These are phyloP conservation scores for Lasioglossum villosulum DNA, from an alignment of 2,888 invertebrate species.

Conservation along the genomic window DNA sequence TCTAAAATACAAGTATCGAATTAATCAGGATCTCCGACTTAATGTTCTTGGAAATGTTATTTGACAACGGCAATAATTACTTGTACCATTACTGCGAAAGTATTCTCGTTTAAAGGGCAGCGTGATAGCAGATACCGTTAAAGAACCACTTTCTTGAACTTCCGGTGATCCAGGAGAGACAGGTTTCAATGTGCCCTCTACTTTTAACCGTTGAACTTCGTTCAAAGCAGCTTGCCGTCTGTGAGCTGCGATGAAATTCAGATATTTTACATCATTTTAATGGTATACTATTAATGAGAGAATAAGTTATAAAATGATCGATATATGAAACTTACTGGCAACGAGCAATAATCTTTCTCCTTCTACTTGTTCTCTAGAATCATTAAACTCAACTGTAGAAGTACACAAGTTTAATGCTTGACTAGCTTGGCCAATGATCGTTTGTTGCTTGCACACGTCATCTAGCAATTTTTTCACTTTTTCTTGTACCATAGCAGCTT, in stretches of 20 bases:
- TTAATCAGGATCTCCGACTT: background rate
- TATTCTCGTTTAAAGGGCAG: slow-evolving; percentile 95
- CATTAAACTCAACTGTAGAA: slow-evolving; percentile 94
- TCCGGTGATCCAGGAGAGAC: slow-evolving; percentile 83
- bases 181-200: slow-evolving; percentile 90
- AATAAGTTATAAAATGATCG: background rate
- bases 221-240: slow-evolving; percentile 94
- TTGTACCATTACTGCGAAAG: slow-evolving; percentile 90
- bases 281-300: slow-evolving; percentile 6
- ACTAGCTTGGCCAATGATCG: slow-evolving; percentile 95
- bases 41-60: background rate
- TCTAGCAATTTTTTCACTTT: slow-evolving; percentile 81
- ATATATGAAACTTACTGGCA: slow-evolving; percentile 88
- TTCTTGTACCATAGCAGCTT: slow-evolving; percentile 77
- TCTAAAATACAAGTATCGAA: slow-evolving; percentile 66
- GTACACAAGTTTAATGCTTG: slow-evolving; percentile 97
- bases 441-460: slow-evolving; percentile 91
- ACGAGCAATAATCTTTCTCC: slow-evolving; percentile 96
- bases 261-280: slow-evolving; percentile 13
- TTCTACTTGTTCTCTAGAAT: slow-evolving; percentile 97
- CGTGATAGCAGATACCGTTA: slow-evolving; percentile 92
- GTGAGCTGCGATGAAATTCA: slow-evolving; percentile 87
- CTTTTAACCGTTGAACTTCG: slow-evolving; percentile 94
- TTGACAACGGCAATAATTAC: slow-evolving; percentile 81
- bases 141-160: slow-evolving; percentile 86